Percentiles rank a stretch among this genome's conserved stretches.
Conservation (phyloP, 2,113 vertebrate species). For the Pelmatolapia mariae region DNA sequence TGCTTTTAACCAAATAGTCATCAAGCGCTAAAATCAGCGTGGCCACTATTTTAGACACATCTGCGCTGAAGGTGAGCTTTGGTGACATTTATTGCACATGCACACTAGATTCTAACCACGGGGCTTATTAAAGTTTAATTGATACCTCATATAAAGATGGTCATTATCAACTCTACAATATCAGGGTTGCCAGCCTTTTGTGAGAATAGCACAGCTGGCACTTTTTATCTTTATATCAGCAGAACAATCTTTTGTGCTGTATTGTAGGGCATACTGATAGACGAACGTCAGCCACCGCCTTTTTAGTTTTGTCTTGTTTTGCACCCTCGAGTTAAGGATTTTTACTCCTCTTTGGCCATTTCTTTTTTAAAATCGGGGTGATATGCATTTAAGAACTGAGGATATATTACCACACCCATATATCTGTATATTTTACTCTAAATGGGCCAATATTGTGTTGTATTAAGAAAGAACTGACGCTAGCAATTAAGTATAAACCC, state of each 20-base stretch:
- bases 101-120: background rate
- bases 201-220: background rate
- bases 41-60: background rate
- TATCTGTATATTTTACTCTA: background rate
- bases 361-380: background rate
- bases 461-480: background rate
- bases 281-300: background rate
- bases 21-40: background rate
- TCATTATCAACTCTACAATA: background rate
- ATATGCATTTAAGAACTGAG: background rate
- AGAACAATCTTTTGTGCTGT: background rate
- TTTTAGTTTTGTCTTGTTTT: background rate
- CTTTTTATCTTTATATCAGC: background rate
- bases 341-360: background rate
- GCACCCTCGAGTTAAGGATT: background rate
- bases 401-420: background rate
- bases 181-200: background rate
- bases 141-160: background rate
- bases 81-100: background rate
- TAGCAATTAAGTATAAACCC: background rate
- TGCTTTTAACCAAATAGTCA: background rate
- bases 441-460: background rate
- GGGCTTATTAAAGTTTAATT: background rate
- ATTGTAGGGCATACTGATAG: background rate
- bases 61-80: background rate